Percentiles rank a stretch among this genome's conserved stretches.
Conservation (phyloP, 1,140 invertebrate genomes). For the Drosophila dunni region DNA sequence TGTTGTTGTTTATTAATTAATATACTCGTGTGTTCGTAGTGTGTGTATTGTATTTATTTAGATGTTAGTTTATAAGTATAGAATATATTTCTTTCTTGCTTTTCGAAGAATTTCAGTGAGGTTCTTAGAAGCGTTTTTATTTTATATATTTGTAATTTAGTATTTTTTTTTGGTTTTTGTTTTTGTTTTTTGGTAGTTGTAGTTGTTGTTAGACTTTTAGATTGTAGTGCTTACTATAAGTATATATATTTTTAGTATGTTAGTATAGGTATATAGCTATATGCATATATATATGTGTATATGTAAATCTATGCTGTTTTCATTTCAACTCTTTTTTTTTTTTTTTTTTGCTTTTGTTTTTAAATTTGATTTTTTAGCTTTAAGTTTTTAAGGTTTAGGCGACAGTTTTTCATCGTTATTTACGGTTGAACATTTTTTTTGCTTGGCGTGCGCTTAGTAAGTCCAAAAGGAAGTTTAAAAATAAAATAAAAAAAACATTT, state of each 20-base stretch:
- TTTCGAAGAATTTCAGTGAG: slow-evolving; percentile 84
- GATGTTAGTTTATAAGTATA: slow-evolving; percentile 35
- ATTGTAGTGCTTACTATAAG: slow-evolving; percentile 70
- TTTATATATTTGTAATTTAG: not conserved
- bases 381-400: slow-evolving; percentile 20
- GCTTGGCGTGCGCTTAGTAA: slow-evolving; percentile 33
- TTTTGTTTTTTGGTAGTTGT: slow-evolving; percentile 44
- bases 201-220: slow-evolving; percentile 53
- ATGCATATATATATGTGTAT: slow-evolving; percentile 38
- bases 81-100: slow-evolving; percentile 36
- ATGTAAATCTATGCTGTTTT: slow-evolving; percentile 34
- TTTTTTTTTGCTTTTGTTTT: slow-evolving; percentile 12
- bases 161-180: slow-evolving; percentile 8
- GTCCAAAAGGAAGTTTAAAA: slow-evolving; percentile 4
- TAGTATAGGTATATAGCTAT: slow-evolving; percentile 45
- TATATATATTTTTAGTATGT: slow-evolving; percentile 49
- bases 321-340: not conserved
- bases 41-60: slow-evolving; percentile 39
- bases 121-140: slow-evolving; percentile 75
- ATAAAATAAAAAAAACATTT: slow-evolving; percentile 5
- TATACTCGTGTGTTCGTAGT: slow-evolving; percentile 45
- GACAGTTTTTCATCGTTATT: slow-evolving; percentile 18
- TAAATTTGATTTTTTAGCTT: slow-evolving; percentile 21
- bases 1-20: slow-evolving; percentile 49
- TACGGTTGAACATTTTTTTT: not conserved